Evolutionary conservation across 2,888 invertebrate species (phyloP), one percentile per base, ranked within the genome.

Genomic region (Chrysomela aeneicollis): DNA sequence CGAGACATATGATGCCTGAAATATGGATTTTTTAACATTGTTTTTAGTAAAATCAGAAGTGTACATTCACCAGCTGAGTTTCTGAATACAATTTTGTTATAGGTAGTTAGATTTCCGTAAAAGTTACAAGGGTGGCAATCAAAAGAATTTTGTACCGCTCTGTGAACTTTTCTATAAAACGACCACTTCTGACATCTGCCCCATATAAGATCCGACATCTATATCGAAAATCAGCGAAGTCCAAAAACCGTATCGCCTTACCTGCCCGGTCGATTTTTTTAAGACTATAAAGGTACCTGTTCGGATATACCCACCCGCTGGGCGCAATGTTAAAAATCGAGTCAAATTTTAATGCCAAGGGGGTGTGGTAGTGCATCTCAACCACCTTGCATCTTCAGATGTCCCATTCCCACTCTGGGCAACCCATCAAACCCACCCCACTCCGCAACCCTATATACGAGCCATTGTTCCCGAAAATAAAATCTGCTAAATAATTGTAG

Each of bases 401-500:
- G 76, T 77, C 19, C 17, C 46, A 46, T 46, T 69, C 73, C 70
- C 73, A 71, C 75, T 74, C 75, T 75, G 12, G 35, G 35, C 76
- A 69, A 67, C 64, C 66, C 71, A 61, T 61, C 68, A 63, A 62
- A n/a, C n/a, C n/a, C n/a, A n/a, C n/a, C n/a, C n/a, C n/a, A n/a
- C n/a, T n/a, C n/a, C n/a, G 63, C 68, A 66, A 66, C 66, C 70
- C 71, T 55, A 59, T 61, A 57, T 58, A 51, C 64, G 42, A 49
- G 58, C 59, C 69, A 76, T 78, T 78, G 77, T 77, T 77, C 77
- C 71, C 59, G 63, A 76, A 79, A 78, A 78, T 77, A 79, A 79
- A 80, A 77, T 81, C 80, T 76, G 77, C 78, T 76, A 78, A 76
- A 78, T 78, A 78, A 78, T 78, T 78, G 77, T 77, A 74, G 77